Base-by-base conservation (phyloP, 2,797 vertebrate species). In the Naso thynnoides region DNA sequence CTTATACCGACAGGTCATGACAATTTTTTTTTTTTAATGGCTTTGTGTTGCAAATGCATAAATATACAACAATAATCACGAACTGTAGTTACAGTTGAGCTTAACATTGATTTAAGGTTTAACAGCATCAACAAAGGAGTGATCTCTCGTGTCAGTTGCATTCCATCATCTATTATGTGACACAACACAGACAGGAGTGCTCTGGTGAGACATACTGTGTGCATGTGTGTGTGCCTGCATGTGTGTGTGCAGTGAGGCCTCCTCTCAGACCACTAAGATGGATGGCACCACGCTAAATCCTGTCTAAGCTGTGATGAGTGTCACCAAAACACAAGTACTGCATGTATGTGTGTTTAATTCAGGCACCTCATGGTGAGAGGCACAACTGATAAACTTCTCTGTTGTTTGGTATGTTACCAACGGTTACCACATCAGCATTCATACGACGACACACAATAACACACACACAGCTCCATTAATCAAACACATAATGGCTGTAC, bases 291-390 rank as follows among this genome's bases (percentile, higher is more conserved):
- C 21, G 64, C 75, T 87, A 89, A 90, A 88, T 73, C 90, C 82
- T 5, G 36, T 71, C 85, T 89, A 63, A 88, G 86, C 84, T 84
- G 76, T 73, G 84, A 81, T 88, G 89, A 91, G 89, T 86, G 88
- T 76, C 82, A 79, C 71, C 76, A 70, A 70, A 80, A 78, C 77
- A 68, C 64, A 61, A 61, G 68, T 53, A 64, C 33, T 33, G 33
- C 33, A 33, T 33, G 33, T 33, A 48, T 29, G 39, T 24, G 58
- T 42, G 54, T 45, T 68, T 13, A 65, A 72, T 76, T 65, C 70
- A 74, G 58, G 73, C 80, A 53, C 83, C 76, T 81, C 63, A 1
- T 21, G 55, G 73, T 68, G 86, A 90, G 71, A 84, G 69, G 73
- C 55, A 42, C 53, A 47, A 5, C 75, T 66, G 82, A 89, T 84